phyloP scores from a whole-genome alignment of 2,888 invertebrate genomes.

The Cryptus armator region DNA sequence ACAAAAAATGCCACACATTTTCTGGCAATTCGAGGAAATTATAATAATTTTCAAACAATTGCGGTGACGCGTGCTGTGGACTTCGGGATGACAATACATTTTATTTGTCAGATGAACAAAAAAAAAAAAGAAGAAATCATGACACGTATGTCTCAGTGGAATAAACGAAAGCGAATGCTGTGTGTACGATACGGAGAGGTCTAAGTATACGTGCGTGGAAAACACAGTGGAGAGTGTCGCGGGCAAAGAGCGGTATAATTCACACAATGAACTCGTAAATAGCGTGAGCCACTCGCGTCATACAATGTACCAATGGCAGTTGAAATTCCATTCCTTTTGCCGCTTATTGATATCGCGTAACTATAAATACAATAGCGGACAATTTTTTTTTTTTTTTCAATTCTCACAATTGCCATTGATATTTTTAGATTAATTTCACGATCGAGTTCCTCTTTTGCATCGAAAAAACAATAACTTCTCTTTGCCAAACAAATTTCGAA shows the following conservation, averaged over 20 bases:
- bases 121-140: background rate
- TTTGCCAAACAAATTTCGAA: too few species aligned
- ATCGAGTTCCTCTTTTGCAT: too few species aligned
- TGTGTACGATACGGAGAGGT: background rate
- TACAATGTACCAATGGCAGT: slow-evolving; percentile 46
- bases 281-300: slow-evolving; percentile 59
- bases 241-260: slow-evolving; percentile 55
- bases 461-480: too few species aligned
- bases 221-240: slow-evolving; percentile 39
- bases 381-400: background rate
- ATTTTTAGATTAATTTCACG: background rate
- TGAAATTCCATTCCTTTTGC: slow-evolving; percentile 68
- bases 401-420: background rate
- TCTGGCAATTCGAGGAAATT: background rate
- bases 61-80: background rate
- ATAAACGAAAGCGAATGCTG: slow-evolving; percentile 23
- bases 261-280: slow-evolving; percentile 66
- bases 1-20: slow-evolving; percentile 7
- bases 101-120: background rate
- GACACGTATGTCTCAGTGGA: background rate
- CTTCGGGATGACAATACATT: background rate
- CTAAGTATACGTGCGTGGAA: slow-evolving; percentile 22
- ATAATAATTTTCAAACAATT: background rate
- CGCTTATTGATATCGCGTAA: slow-evolving; percentile 59
- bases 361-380: slow-evolving; percentile 44